Base-by-base conservation (phyloP, 2,797 vertebrate species). In the Fratercula arctica region DNA sequence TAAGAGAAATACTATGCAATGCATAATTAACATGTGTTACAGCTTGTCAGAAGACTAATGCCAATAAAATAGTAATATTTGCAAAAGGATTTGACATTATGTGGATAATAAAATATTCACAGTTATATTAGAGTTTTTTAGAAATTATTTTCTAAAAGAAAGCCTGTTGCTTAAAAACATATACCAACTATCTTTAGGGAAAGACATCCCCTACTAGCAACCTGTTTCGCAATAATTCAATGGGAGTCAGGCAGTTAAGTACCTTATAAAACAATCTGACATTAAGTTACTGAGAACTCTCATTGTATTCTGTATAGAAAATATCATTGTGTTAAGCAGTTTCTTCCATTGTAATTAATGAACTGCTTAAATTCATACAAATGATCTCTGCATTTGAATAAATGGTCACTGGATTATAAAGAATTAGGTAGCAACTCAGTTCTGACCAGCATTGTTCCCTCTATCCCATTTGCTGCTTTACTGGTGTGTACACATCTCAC, bases 1-100 rank as follows among this genome's bases (percentile, higher is more conserved):
- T 83, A 94, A 81, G 82, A 66, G 66, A 79, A 92, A 85, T 89
- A 51, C 72, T 93, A 51, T 74, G 66, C 64, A 94, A 14, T 51
- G 50, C 57, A 35, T 95, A 92, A 89, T 94, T 92, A 97, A 93
- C 72, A 70, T 41, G 48, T 93, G 73, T 85, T 92, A 77, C 64
- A 85, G 51, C 89, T 75, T 79, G 73, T 89, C 87, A 78, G 51
- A 75, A 87, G 75, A 64, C n/a, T 66, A 80, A 53, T 85, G 64
- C 29, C 43, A 93, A 89, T 84, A 85, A 87, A 94, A 76, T 5
- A 70, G 53, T 61, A 89, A 72, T 85, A 74, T 66, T 90, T 17
- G 7, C 46, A 59, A 84, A 83, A 83, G 16, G 46, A 54, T 75
- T 90, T 87, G 68, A 87, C 24, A 41, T 90, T 83, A 83, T 84